Evolutionary conservation across 2,797 vertebrate species (phyloP), one percentile per base, ranked within the genome.

Genomic region (Sebastes trivittatus): DNA sequence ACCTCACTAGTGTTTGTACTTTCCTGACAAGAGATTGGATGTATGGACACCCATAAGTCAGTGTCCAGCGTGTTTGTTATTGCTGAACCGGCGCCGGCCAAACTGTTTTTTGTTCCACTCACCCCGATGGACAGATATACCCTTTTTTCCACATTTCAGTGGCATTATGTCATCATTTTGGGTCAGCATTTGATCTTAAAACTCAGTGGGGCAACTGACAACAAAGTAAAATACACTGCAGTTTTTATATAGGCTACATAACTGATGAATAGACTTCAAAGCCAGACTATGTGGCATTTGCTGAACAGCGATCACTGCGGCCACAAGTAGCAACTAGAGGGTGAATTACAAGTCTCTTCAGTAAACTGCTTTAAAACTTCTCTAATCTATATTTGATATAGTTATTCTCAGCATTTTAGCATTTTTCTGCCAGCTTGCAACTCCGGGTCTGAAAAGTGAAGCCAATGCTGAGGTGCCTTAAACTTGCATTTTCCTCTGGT

Each of bases 51-150:
- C 34, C 66, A 46, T 56, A 60, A 30, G 7, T 67, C 68, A 75
- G 23, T 49, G 75, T 75, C 58, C 70, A 73, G 42, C n/a, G 25
- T 82, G 73, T 82, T 89, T 89, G 75, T 88, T 90, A 77, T 85
- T 77, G 59, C 84, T 8, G 64, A 68, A 71, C 38, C 14, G 38
- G 38, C 16, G 69, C 5, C 60, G 29, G 56, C 71, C 55, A 46
- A 36, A 7, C n/a, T 1, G 38, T 30, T 58, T 82, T 62, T 83
- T 59, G 87, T 88, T 87, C 75, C 83, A 72, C 60, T 13, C 1
- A 63, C 32, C 4, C 3, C 36, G 25, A 61, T 2, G 49, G 23
- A 72, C 23, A 54, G n/a, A 18, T 14, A n/a, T 65, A 34, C 10
- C 3, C 2, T 32, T 25, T 42, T 75, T 80, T 49, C 74, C 70